A percentile compares a stretch with the other conserved stretches of the same genome.
Conservation (phyloP, 2,113 vertebrate species). For the Bostrychus sinensis region DNA sequence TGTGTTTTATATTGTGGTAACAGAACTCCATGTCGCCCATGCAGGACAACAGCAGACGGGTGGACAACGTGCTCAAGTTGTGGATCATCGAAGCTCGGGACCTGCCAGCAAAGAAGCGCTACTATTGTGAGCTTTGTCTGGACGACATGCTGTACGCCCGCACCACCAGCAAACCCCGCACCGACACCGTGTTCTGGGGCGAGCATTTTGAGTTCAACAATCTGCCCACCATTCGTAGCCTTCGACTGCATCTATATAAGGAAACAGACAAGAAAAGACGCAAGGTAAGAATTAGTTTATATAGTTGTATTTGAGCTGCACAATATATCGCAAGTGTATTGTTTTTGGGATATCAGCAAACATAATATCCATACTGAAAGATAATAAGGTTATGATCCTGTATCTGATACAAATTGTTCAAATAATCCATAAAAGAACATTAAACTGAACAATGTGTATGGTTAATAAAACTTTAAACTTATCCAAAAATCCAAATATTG, state of each 20-base stretch:
- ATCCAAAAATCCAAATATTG: too few species aligned
- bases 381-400: too few species aligned
- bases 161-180: conserved; percentile 96
- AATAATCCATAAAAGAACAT: too few species aligned
- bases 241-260: conserved; percentile 96
- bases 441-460: too few species aligned
- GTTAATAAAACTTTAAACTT: too few species aligned
- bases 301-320: not conserved
- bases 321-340: too few species aligned
- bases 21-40: conserved; percentile 52
- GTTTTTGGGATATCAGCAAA: too few species aligned
- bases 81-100: conserved; percentile 98
- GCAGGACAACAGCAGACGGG: conserved; percentile 95
- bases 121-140: conserved; percentile 97
- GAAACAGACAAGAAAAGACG: conserved; percentile 96
- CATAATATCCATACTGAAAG: too few species aligned
- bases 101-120: conserved; percentile 95
- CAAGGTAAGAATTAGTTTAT: conserved; percentile 75
- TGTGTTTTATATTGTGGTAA: conserved; percentile 63
- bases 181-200: conserved; percentile 97
- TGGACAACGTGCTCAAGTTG: conserved; percentile 94
- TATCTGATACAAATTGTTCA: too few species aligned
- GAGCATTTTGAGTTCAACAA: conserved; percentile 99
- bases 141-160: conserved; percentile 97
- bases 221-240: conserved; percentile 91